These are phyloP conservation scores for Strix aluco DNA, from an alignment of 2,113 vertebrate genomes.

Conservation along the genomic window DNA sequence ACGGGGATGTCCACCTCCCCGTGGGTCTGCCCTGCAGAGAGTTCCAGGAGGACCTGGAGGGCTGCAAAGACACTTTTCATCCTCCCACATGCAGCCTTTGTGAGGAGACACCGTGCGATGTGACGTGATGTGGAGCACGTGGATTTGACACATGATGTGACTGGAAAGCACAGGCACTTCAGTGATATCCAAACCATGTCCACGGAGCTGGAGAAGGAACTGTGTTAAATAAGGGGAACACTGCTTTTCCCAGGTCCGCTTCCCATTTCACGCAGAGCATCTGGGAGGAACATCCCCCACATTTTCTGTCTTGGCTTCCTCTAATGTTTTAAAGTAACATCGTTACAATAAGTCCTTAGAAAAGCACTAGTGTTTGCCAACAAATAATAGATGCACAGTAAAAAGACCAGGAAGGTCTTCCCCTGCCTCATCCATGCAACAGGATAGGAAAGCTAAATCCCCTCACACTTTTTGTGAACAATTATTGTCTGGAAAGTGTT, in stretches of 20 bases:
- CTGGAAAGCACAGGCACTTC: background rate
- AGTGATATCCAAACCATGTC: background rate
- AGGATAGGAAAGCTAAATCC: background rate
- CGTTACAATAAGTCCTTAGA: background rate
- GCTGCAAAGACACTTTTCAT: background rate
- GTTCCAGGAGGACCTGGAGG: background rate
- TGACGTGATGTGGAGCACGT: background rate
- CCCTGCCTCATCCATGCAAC: background rate
- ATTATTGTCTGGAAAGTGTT: background rate
- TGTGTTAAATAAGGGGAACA: background rate
- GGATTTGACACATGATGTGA: background rate
- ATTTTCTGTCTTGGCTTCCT: background rate
- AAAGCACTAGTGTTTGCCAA: background rate
- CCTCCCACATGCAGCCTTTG: background rate
- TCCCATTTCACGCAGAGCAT: background rate
- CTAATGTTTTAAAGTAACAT: background rate
- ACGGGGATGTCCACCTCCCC: background rate
- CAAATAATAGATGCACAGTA: background rate
- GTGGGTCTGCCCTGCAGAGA: rapidly evolving
- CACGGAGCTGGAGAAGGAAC: background rate
- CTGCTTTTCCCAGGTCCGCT: background rate
- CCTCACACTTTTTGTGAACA: background rate
- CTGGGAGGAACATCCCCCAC: background rate
- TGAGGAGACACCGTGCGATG: background rate
- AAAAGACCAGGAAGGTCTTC: background rate